Conservation (phyloP, 2,113 vertebrate species). For the Edolisoma coerulescens region DNA sequence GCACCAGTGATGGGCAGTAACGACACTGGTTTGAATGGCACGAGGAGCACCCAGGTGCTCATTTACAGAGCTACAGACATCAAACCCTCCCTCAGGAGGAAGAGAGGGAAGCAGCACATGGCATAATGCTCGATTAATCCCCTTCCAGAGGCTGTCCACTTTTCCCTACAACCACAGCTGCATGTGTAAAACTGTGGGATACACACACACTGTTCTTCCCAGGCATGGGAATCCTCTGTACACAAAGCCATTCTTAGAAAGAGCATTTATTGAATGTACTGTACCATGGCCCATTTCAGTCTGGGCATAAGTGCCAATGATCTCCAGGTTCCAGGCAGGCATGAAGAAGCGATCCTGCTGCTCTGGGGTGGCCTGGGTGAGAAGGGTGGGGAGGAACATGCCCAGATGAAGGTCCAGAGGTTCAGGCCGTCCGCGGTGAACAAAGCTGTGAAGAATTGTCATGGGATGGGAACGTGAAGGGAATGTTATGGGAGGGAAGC, state of each 20-base stretch:
- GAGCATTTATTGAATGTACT: constrained; percentile 66
- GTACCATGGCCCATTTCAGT: constrained; percentile 99
- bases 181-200: fast-evolving
- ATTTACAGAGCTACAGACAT: background rate
- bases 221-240: background rate
- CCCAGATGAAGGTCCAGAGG: constrained; percentile 97
- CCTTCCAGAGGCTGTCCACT: background rate
- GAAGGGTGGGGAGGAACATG: constrained; percentile 98
- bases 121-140: background rate
- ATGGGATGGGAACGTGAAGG: constrained; percentile 36
- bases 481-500: constrained; percentile 30
- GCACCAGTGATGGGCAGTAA: background rate
- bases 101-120: background rate
- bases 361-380: constrained; percentile 93
- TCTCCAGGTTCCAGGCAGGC: constrained; percentile 95
- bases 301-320: constrained; percentile 99
- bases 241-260: constrained; percentile 38
- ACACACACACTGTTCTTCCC: background rate
- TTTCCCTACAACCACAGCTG: background rate
- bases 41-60: background rate
- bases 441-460: constrained; percentile 78
- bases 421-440: constrained; percentile 85
- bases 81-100: background rate
- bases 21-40: background rate
- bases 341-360: constrained; percentile 98